Conservation (phyloP, 2,797 vertebrate genomes). For the Phylloscopus collybita region DNA sequence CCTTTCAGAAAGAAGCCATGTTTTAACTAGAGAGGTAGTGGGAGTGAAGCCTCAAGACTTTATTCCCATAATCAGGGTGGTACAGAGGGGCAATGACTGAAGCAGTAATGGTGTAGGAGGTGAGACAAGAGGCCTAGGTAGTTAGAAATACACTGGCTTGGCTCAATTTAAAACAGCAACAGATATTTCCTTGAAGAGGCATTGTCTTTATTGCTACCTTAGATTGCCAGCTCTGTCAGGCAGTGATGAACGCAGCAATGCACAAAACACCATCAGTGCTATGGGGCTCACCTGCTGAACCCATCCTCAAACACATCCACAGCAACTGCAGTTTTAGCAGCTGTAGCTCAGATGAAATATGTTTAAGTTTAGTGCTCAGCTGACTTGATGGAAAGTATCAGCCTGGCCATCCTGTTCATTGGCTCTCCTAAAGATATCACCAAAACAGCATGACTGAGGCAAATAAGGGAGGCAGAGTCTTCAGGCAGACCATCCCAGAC, state of each 20-base stretch:
- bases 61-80: not conserved
- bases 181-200: not conserved
- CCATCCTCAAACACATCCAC: not conserved
- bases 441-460: not conserved
- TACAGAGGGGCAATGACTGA: not conserved
- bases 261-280: fast-evolving
- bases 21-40: not conserved
- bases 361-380: not conserved
- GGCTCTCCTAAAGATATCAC: not conserved
- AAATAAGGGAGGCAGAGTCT: not conserved
- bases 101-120: not conserved
- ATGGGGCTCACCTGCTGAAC: fast-evolving
- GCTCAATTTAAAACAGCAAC: not conserved
- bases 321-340: not conserved
- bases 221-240: not conserved
- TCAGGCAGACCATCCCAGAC: not conserved
- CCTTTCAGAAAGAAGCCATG: not conserved
- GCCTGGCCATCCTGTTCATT: not conserved
- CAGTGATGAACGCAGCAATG: fast-evolving
- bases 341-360: not conserved
- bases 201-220: not conserved
- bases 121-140: not conserved
- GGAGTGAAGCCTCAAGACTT: not conserved
- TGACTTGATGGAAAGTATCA: not conserved
- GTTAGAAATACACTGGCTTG: not conserved